phyloP scores from a whole-genome alignment of 2,797 vertebrate species.

The Danio aesculapii region DNA sequence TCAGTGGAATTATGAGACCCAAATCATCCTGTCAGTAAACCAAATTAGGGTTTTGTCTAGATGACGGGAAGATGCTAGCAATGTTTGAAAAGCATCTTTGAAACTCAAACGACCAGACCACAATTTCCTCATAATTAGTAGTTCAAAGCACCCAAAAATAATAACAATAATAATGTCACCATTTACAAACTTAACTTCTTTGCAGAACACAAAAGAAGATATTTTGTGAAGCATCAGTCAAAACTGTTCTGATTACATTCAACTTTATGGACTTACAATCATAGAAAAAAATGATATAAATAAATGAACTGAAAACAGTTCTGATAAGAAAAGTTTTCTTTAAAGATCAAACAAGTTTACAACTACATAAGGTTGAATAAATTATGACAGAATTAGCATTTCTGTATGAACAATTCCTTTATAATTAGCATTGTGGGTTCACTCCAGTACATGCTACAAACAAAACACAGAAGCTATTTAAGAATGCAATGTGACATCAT shows the following conservation, averaged over 20 bases:
- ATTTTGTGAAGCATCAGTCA: background rate
- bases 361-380: background rate
- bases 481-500: background rate
- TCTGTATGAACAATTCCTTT: background rate
- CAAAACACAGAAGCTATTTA: background rate
- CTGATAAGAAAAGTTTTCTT: background rate
- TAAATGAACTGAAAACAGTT: background rate
- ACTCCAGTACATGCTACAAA: background rate
- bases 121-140: background rate
- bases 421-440: background rate
- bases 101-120: background rate
- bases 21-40: background rate
- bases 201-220: too few relatives aligned
- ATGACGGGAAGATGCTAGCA: background rate
- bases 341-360: background rate
- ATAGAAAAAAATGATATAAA: background rate
- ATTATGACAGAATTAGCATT: background rate
- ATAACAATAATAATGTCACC: background rate
- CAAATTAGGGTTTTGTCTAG: background rate
- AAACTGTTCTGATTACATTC: background rate
- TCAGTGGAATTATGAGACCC: background rate
- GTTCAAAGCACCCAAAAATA: background rate
- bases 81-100: constrained; percentile 2
- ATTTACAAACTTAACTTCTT: background rate
- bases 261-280: background rate